phyloP scores from a whole-genome alignment of 2,888 invertebrate species.

The Drosophila nr. medialis region DNA sequence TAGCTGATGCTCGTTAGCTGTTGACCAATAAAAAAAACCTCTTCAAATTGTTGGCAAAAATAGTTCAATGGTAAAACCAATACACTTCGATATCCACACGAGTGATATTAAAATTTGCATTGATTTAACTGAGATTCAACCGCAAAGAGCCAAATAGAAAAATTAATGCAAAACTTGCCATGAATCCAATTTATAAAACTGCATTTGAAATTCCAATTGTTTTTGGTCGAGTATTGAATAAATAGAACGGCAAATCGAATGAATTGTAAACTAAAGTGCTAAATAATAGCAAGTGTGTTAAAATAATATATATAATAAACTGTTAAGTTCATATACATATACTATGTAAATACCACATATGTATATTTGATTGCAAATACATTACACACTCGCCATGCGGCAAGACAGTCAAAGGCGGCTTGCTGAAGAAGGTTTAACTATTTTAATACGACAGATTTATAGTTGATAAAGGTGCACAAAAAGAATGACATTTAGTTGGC shows the following conservation, averaged over 20 bases:
- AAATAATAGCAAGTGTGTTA: slow-evolving; percentile 18
- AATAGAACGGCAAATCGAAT: slow-evolving; percentile 56
- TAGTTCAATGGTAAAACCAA: slow-evolving; percentile 38
- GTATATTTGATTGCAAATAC: slow-evolving; percentile 17
- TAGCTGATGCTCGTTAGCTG: slow-evolving; percentile 29
- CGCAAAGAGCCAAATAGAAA: slow-evolving; percentile 14
- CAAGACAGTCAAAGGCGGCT: background rate
- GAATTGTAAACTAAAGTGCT: slow-evolving; percentile 48
- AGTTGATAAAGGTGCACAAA: slow-evolving; percentile 63
- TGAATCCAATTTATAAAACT: slow-evolving; percentile 21
- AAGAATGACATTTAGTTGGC: slow-evolving; percentile 42
- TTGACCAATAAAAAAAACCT: slow-evolving; percentile 2
- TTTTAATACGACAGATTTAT: slow-evolving; percentile 57
- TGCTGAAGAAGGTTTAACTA: slow-evolving; percentile 38
- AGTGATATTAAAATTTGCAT: slow-evolving; percentile 68
- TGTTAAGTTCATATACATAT: slow-evolving; percentile 2
- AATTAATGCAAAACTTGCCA: slow-evolving; percentile 39
- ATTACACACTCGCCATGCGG: slow-evolving; percentile 17
- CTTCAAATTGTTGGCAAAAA: slow-evolving; percentile 14
- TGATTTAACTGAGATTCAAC: slow-evolving; percentile 41
- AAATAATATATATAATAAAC: slow-evolving; percentile 3
- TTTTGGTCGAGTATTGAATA: slow-evolving; percentile 58
- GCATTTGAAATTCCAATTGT: slow-evolving; percentile 50
- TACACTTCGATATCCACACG: slow-evolving; percentile 44
- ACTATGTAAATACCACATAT: background rate